These are phyloP conservation scores for Agrochola lota DNA, from an alignment of 2,888 invertebrate species.

Conservation along the genomic window DNA sequence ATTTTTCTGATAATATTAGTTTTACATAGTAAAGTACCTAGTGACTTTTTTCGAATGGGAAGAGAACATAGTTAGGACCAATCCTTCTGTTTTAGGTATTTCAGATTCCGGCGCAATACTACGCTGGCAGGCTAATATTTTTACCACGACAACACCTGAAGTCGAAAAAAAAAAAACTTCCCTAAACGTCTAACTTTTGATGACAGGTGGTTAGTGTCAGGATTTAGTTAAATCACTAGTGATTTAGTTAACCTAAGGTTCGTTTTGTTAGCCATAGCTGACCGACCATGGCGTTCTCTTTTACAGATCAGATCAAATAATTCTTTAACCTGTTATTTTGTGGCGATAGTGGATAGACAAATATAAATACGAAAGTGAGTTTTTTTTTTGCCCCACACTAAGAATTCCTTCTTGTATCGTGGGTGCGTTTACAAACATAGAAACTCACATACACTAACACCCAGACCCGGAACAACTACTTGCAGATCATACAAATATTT, in stretches of 20 bases:
- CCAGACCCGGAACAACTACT: too few relatives aligned
- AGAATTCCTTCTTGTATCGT: too few relatives aligned
- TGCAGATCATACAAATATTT: too few relatives aligned
- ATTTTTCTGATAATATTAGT: background rate
- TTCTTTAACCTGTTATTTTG: background rate
- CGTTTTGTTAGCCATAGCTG: background rate
- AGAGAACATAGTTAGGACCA: background rate
- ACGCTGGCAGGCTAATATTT: too few relatives aligned
- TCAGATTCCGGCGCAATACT: background rate
- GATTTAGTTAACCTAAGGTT: background rate
- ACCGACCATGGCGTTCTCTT: too few relatives aligned
- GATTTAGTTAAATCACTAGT: background rate
- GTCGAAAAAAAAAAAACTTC: background rate
- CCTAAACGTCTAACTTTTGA: too few relatives aligned
- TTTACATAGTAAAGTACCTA: background rate
- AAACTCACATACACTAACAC: too few relatives aligned
- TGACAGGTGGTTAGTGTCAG: too few relatives aligned
- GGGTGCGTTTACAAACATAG: too few relatives aligned
- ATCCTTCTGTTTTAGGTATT: background rate
- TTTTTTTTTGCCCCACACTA: too few relatives aligned
- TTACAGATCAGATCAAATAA: too few relatives aligned
- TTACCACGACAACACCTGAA: background rate
- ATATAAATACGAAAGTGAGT: too few relatives aligned
- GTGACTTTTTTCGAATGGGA: background rate
- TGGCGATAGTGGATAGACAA: background rate